Conservation (phyloP, 2,113 vertebrate genomes). For the Eupsittula cactorum region DNA sequence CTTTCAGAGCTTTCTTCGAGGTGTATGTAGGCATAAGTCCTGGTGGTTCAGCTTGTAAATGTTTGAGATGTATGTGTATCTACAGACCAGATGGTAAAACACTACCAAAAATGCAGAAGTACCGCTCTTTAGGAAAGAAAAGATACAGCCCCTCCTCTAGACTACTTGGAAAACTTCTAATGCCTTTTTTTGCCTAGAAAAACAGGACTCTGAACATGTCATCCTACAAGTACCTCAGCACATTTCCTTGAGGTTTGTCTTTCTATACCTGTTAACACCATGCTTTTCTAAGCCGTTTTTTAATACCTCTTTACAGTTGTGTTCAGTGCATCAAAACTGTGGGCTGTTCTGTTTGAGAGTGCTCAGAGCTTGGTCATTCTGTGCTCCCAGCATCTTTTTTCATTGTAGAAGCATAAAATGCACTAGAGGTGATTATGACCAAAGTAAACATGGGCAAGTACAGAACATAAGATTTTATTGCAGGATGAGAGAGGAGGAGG, state of each 20-base stretch:
- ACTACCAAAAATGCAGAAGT: background rate
- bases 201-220: background rate
- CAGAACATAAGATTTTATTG: background rate
- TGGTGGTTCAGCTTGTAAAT: background rate
- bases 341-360: background rate
- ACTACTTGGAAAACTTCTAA: background rate
- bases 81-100: background rate
- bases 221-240: too few species aligned
- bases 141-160: background rate
- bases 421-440: fast-evolving
- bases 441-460: background rate
- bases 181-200: background rate
- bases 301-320: background rate
- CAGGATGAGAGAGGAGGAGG: background rate
- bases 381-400: background rate
- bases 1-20: background rate
- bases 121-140: background rate
- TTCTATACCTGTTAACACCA: background rate
- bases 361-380: background rate
- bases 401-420: background rate
- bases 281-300: fast-evolving
- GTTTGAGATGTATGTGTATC: too few species aligned
- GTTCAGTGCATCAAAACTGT: background rate
- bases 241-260: background rate
- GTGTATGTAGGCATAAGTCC: background rate